Evolutionary conservation across 1,140 invertebrate species (phyloP).

Genomic region (Drosophila obscura): DNA sequence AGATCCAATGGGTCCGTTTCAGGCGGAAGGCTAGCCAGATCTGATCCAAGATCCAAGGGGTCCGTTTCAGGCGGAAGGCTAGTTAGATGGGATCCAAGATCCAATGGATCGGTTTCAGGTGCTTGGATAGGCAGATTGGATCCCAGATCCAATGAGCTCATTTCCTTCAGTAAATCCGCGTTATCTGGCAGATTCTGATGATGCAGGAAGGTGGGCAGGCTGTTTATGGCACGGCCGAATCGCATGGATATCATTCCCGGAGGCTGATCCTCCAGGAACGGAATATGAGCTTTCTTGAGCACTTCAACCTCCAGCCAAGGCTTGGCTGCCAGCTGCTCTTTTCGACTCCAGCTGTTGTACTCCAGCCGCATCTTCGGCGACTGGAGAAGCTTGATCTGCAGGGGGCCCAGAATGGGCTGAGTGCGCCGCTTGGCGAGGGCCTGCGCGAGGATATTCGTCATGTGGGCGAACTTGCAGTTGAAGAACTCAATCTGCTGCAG

Average conservation of each 20-base stretch:
- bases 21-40: too few relatives aligned
- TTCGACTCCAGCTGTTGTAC: constrained; percentile 16
- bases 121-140: too few relatives aligned
- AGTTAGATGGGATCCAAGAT: too few relatives aligned
- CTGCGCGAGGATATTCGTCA: background rate
- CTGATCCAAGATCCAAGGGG: too few relatives aligned
- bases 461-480: constrained; percentile 16
- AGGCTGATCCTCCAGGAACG: constrained; percentile 15
- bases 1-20: too few relatives aligned
- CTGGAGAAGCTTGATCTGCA: background rate
- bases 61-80: too few relatives aligned
- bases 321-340: background rate
- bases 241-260: constrained; percentile 43
- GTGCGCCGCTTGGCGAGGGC: constrained; percentile 7
- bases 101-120: too few relatives aligned
- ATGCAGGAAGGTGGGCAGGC: constrained; percentile 1
- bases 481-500: constrained; percentile 34
- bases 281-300: background rate
- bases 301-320: constrained; percentile 44
- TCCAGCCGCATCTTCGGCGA: constrained; percentile 33
- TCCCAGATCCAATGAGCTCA: too few relatives aligned
- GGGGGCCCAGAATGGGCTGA: background rate
- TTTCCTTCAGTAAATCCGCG: background rate
- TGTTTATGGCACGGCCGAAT: constrained; percentile 32
- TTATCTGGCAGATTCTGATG: background rate